Percentiles rank a stretch among this genome's conserved stretches.
Conservation (phyloP, 1,140 invertebrate species). For the Magallana ariakensis region DNA sequence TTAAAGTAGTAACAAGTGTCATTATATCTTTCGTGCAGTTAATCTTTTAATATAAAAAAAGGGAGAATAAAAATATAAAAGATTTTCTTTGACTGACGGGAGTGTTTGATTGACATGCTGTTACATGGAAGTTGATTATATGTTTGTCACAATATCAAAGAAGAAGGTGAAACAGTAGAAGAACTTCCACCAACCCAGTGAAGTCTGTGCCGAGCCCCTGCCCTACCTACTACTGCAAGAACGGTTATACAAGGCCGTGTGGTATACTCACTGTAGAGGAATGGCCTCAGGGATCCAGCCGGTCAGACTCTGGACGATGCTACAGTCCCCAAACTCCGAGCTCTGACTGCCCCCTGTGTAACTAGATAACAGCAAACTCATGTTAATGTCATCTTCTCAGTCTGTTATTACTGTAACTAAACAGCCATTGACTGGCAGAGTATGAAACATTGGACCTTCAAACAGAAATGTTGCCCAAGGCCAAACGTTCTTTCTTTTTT, state of each 20-base stretch:
- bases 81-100: not conserved
- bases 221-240: not conserved
- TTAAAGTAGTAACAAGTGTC: constrained; percentile 3
- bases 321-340: constrained; percentile 79
- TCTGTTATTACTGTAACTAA: no score
- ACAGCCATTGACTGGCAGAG: no score
- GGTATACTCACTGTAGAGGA: constrained; percentile 76
- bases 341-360: constrained; percentile 74
- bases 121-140: constrained; percentile 10
- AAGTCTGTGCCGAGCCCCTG: not conserved
- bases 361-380: constrained; percentile 59
- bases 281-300: constrained; percentile 80
- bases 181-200: not conserved
- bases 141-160: constrained; percentile 26
- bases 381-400: no score
- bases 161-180: not conserved
- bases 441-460: no score
- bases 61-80: not conserved
- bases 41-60: not conserved
- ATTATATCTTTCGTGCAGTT: not conserved
- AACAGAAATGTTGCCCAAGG: no score
- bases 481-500: no score
- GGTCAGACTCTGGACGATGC: constrained; percentile 77
- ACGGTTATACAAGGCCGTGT: not conserved
- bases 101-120: not conserved